Conservation (phyloP, 2,888 invertebrate species). For the Polymixis lichenea region DNA sequence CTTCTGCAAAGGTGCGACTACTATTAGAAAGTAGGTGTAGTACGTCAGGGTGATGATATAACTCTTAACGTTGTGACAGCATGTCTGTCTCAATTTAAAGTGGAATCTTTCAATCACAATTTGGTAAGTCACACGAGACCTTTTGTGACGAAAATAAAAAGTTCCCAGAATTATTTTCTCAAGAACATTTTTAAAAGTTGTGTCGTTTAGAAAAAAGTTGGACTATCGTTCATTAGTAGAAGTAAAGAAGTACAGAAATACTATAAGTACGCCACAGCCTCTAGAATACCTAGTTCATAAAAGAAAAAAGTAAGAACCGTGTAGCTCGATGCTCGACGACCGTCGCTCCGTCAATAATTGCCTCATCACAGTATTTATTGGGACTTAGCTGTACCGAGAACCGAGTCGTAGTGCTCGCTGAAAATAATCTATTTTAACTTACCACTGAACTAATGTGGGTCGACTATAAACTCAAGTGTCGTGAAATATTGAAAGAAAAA, state of each 20-base stretch:
- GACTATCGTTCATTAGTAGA: neutral
- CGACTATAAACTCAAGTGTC: constrained; percentile 23
- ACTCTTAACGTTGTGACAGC: constrained; percentile 30
- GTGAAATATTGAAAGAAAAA: constrained; percentile 41
- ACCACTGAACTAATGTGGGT: constrained; percentile 38
- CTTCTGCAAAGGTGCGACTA: constrained; percentile 42
- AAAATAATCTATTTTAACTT: constrained; percentile 45
- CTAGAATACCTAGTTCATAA: constrained; percentile 6
- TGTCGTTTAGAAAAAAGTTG: neutral
- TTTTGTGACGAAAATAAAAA: constrained; percentile 28
- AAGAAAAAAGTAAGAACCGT: constrained; percentile 16
- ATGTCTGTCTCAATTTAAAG: constrained; percentile 36
- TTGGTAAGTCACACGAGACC: constrained; percentile 9
- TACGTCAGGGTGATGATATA: constrained; percentile 39
- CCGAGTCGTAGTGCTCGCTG: constrained; percentile 18
- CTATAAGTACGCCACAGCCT: neutral
- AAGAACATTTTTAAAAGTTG: neutral
- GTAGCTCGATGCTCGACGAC: constrained; percentile 12
- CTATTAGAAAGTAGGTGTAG: constrained; percentile 43
- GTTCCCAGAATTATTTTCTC: neutral
- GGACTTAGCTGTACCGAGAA: constrained; percentile 33
- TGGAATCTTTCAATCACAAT: constrained; percentile 28
- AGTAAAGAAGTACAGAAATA: neutral
- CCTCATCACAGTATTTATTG: constrained; percentile 49
- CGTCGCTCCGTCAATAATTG: constrained; percentile 38